Evolutionary conservation across 30 jellyfish, hydroid and myxozoan species (phyloP), one percentile per base, ranked within the genome.

Genomic region (Cassiopea xamachana): DNA sequence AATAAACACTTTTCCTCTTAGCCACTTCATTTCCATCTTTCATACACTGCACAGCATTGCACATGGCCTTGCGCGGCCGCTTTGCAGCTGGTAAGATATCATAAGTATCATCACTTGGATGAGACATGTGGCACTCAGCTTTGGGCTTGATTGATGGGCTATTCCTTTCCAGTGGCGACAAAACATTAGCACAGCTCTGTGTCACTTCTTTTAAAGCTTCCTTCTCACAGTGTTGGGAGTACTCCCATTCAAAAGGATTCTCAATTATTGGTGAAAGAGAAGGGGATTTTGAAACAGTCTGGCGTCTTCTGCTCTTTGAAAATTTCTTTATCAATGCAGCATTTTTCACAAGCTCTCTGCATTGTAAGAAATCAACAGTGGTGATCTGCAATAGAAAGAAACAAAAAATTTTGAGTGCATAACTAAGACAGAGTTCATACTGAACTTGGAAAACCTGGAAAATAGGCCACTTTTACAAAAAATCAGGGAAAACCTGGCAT

Each of bases 201-300:
- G 48, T 84, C 80, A 69, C 55, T 12, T 73, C 89, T 68, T 80
- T 71, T 49, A 68, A 59, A 12, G 90, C 95, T 88, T 79, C 90
- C 17, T 74, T 88, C 58, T 88, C 95, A 73, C 97, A 82, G 46
- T 71, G 73, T 75, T 46, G 78, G 27, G 89, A 82, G 75, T 48
- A 92, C 79, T 92, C 98, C 43, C 85, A 74, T 64, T 92, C 98
- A 81, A 92, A 92, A 0, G 98, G 98, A 78, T 77, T 92, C 71
- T 92, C 98, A 75, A 67, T 72, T 73, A 92, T 92, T 51, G 98
- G 98, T 2, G 98, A 64, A 82, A 92, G 90, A 7, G 79, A 70
- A 6, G 93, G 92, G 17, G 90, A 69, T 60, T 77, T 80, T 3
- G 92, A 77, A 1, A 87, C 91, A 77, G 45, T 78, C 9, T 70